Conservation (phyloP, 2,797 vertebrate genomes). For the Vireo griseus region DNA sequence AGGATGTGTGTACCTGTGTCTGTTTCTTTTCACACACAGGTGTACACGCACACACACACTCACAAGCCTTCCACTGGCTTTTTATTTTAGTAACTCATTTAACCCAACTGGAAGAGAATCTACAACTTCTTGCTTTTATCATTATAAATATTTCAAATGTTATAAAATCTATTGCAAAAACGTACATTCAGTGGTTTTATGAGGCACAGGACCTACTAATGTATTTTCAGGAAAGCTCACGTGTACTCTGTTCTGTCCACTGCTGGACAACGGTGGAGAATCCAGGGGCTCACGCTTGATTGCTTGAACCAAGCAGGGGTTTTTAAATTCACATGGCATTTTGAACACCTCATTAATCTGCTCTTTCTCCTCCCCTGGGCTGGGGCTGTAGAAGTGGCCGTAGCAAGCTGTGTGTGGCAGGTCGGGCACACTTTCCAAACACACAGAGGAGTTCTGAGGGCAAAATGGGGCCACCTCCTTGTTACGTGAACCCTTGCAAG, state of each 20-base stretch:
- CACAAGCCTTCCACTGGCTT: background rate
- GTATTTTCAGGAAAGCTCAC: conserved; percentile 72
- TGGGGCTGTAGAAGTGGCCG: conserved; percentile 68
- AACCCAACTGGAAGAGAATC: conserved; percentile 21
- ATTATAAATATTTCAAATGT: conserved; percentile 54
- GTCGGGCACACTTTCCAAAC: conserved; percentile 74
- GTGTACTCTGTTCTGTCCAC: conserved; percentile 69
- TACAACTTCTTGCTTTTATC: conserved; percentile 30
- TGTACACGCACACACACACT: background rate
- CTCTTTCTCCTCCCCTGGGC: conserved; percentile 72
- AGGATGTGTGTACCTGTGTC: background rate
- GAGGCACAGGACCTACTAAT: conserved; percentile 74
- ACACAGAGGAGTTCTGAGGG: conserved; percentile 75
- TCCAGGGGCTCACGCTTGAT: conserved; percentile 93
- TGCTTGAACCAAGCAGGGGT: conserved; percentile 78
- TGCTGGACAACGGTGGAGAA: conserved; percentile 79
- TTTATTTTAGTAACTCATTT: conserved; percentile 8
- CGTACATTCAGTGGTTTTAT: conserved; percentile 72
- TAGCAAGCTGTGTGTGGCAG: conserved; percentile 76
- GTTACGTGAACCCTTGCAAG: conserved; percentile 77
- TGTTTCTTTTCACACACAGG: background rate
- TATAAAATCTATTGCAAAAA: conserved; percentile 69
- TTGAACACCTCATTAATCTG: conserved; percentile 76
- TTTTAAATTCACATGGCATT: conserved; percentile 80
- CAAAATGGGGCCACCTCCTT: conserved; percentile 73